These are phyloP conservation scores for Caenorhabditis japonica DNA, from an alignment of 2,888 invertebrate species.

Conservation along the genomic window DNA sequence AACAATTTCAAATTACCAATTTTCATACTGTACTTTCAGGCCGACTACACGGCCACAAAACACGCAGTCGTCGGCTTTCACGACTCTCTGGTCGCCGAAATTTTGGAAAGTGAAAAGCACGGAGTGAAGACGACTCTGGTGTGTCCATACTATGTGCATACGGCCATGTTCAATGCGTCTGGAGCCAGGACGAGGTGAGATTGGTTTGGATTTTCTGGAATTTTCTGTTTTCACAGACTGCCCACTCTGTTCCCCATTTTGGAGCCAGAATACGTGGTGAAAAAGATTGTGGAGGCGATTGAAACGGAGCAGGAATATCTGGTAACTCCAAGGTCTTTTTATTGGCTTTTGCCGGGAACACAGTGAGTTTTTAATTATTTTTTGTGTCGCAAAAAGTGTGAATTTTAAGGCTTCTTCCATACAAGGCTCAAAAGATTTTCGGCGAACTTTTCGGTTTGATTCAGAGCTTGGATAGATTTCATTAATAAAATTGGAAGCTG, in stretches of 20 bases:
- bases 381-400: too few relatives aligned
- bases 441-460: slow-evolving; percentile 65
- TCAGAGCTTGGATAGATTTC: slow-evolving; percentile 70
- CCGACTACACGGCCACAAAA: slow-evolving; percentile 95
- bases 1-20: not conserved
- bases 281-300: slow-evolving; percentile 32
- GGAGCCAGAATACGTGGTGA: slow-evolving; percentile 25
- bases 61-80: slow-evolving; percentile 93
- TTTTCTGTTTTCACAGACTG: slow-evolving; percentile 10
- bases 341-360: slow-evolving; percentile 17
- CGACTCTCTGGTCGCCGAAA: slow-evolving; percentile 85
- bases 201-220: too few relatives aligned
- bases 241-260: slow-evolving; percentile 26
- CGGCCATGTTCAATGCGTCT: slow-evolving; percentile 89
- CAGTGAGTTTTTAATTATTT: slow-evolving; percentile 15
- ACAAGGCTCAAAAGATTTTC: slow-evolving; percentile 54
- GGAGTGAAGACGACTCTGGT: slow-evolving; percentile 89
- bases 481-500: slow-evolving; percentile 8
- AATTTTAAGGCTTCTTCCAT: slow-evolving; percentile 67
- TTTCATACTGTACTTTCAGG: slow-evolving; percentile 78
- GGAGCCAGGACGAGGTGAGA: slow-evolving; percentile 15
- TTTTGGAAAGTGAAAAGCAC: slow-evolving; percentile 80
- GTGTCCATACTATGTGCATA: slow-evolving; percentile 95
- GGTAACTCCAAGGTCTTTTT: slow-evolving; percentile 28
- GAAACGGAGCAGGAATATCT: slow-evolving; percentile 41